These are phyloP conservation scores for Anoplopoma fimbria DNA, from an alignment of 2,113 vertebrate species.

Conservation along the genomic window DNA sequence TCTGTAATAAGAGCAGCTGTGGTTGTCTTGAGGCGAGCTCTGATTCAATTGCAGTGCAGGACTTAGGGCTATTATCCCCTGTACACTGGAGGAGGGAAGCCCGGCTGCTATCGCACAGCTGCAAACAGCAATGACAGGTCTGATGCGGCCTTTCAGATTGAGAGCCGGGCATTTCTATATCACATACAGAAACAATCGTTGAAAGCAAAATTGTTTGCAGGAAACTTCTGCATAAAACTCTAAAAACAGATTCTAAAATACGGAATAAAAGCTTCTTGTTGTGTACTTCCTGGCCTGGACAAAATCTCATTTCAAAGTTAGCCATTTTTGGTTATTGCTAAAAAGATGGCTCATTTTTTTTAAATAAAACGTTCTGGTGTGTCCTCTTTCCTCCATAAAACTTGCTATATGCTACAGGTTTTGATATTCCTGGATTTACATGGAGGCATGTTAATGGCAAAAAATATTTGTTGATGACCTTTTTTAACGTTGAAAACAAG, in stretches of 20 bases:
- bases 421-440: background rate
- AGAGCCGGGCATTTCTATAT: slow-evolving; percentile 5
- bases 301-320: background rate
- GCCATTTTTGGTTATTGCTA: background rate
- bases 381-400: background rate
- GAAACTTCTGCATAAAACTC: too few relatives aligned
- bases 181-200: background rate
- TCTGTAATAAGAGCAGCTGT: slow-evolving; percentile 84
- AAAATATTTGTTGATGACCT: background rate
- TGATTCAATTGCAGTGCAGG: slow-evolving; percentile 81
- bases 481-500: background rate
- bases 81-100: slow-evolving; percentile 49
- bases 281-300: background rate
- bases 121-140: slow-evolving; percentile 53
- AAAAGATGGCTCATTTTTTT: background rate
- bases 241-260: too few relatives aligned
- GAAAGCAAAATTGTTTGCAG: background rate
- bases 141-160: slow-evolving; percentile 13
- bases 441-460: background rate
- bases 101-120: slow-evolving; percentile 66
- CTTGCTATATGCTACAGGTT: background rate
- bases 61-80: slow-evolving; percentile 76
- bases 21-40: slow-evolving; percentile 69
- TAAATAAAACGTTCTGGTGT: background rate
- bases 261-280: background rate